Base-by-base conservation (phyloP, 2,797 vertebrate genomes). In the Aulostomus chinensis region DNA sequence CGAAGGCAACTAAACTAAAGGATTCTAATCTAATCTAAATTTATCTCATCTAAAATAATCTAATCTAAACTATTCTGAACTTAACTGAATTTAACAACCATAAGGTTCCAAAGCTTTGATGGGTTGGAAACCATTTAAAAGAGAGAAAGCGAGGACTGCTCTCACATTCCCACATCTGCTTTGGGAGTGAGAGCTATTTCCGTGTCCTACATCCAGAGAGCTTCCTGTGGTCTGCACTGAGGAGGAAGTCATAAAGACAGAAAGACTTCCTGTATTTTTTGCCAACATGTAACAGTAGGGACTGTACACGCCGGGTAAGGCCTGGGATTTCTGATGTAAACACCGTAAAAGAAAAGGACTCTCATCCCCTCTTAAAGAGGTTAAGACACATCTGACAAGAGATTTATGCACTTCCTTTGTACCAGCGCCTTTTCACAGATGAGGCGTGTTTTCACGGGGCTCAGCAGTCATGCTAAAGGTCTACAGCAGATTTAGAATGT, bases 241-340 rank as follows among this genome's bases (percentile, higher is more conserved):
- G 72, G 33, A 81, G 91, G 91, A 91, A 92, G 88, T 84, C 85
- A 92, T 92, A 88, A 89, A 90, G 82, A 33, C 75, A 54, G 75
- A 82, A 91, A 85, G 73, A 91, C 84, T 92, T 93, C 91, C 91
- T 91, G 86, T 81, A 85, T 76, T 34, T 61, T 76, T 76, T 78
- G 74, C 67, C 75, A 71, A 22, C 51, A 16, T 35, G 34, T 14
- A 66, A 61, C 43, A 17, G 65, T 8, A 49, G 11, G 25, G 52
- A 55, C 33, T 10, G 37, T 43, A 15, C 58, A 13, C 29, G 64
- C 18, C 42, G 28, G 1, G 9, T n/a, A 17, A 53, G 37, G 48
- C 57, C 3, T 2, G 11, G 11, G 34, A 6, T 5, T 24, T 1
- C 2, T 17, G 47, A 64, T 52, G 68, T 53, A 42, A 80, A 77